Evolutionary conservation across 2,797 vertebrate species (phyloP).

Genomic region (Cichlasoma orientale): DNA sequence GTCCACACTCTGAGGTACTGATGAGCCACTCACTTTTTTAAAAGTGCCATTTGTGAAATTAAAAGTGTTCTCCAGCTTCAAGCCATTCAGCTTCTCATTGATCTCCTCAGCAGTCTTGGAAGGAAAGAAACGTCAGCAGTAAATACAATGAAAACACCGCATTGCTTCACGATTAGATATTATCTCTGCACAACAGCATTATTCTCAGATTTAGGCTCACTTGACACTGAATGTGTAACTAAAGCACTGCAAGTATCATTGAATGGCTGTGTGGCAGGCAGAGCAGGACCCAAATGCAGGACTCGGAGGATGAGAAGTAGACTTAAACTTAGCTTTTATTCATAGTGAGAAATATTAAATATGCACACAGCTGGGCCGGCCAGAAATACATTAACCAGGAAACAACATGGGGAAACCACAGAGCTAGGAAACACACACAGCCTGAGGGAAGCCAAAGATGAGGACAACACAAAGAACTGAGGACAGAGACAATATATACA

Average conservation of each 20-base stretch:
- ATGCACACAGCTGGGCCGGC: too few relatives aligned
- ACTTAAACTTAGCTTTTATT: too few relatives aligned
- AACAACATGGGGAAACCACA: too few relatives aligned
- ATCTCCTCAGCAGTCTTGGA: conserved; percentile 82
- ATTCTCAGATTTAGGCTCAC: not conserved
- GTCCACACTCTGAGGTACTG: conserved; percentile 76
- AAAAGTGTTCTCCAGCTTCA: conserved; percentile 61
- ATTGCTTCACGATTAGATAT: not conserved
- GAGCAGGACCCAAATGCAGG: too few relatives aligned
- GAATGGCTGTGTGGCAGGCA: too few relatives aligned
- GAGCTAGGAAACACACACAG: too few relatives aligned
- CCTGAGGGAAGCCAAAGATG: too few relatives aligned
- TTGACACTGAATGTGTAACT: not conserved
- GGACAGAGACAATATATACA: too few relatives aligned
- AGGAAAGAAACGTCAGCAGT: conserved; percentile 15
- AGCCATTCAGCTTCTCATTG: conserved; percentile 67
- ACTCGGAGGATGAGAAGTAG: too few relatives aligned
- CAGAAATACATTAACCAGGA: too few relatives aligned
- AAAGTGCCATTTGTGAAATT: conserved; percentile 30
- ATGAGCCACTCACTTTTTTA: not conserved
- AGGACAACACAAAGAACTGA: too few relatives aligned
- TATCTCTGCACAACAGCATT: not conserved
- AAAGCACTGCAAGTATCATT: not conserved
- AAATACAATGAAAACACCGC: not conserved
- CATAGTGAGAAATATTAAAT: too few relatives aligned